Conservation (phyloP, 2,113 vertebrate species). For the Aix galericulata region DNA sequence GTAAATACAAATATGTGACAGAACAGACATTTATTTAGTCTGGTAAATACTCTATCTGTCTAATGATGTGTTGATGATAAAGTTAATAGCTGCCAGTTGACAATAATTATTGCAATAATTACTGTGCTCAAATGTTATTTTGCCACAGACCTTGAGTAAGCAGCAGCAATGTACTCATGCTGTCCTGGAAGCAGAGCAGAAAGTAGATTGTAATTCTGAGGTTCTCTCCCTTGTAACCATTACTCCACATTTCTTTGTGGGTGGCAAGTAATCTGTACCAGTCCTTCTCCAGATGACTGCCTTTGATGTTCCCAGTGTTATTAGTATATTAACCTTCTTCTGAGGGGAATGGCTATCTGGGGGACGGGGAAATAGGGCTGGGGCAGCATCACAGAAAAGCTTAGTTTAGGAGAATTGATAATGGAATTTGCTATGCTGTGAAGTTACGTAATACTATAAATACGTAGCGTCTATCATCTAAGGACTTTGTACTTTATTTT, state of each 20-base stretch:
- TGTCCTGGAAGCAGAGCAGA: conserved; percentile 18
- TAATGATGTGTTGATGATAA: conserved; percentile 62
- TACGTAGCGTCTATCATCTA: conserved; percentile 20
- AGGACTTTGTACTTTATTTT: conserved; percentile 7
- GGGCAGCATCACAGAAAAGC: background rate
- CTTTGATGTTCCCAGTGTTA: conserved; percentile 27
- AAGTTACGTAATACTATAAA: conserved; percentile 39
- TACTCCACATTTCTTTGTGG: conserved; percentile 7
- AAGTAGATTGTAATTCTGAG: background rate
- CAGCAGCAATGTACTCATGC: background rate
- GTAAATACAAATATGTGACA: conserved; percentile 50
- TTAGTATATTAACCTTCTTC: background rate
- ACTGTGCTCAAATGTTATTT: conserved; percentile 21
- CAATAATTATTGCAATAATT: conserved; percentile 51
- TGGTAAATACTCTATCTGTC: conserved; percentile 39
- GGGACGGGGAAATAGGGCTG: background rate
- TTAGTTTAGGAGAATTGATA: conserved; percentile 11
- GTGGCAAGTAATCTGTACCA: conserved; percentile 52
- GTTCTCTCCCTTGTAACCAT: background rate
- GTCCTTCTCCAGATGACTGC: conserved; percentile 14
- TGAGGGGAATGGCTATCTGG: background rate
- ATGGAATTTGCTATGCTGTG: background rate
- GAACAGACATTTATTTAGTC: conserved; percentile 56
- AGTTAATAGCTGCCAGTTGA: conserved; percentile 61
- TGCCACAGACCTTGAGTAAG: conserved; percentile 18